Conservation (phyloP, 1,140 invertebrate genomes). For the Hestina assimilis region DNA sequence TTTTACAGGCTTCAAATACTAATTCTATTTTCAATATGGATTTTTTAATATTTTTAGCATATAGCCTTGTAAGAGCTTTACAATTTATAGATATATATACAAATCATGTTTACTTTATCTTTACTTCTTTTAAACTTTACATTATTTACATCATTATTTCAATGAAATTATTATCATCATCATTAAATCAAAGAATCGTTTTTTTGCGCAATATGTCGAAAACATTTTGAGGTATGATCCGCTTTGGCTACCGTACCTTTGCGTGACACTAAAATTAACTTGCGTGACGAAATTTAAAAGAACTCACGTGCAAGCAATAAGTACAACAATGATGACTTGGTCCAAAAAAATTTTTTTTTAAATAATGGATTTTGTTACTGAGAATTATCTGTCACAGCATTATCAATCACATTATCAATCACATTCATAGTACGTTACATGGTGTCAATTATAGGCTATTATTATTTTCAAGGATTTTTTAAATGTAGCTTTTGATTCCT, state of each 20-base stretch:
- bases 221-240: not conserved
- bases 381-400: too few species aligned
- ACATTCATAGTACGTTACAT: too few species aligned
- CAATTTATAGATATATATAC: too few species aligned
- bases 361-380: constrained; percentile 5
- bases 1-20: not conserved
- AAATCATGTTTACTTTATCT: too few species aligned
- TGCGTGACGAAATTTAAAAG: constrained; percentile 11
- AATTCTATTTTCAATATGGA: not conserved
- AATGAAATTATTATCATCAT: not conserved
- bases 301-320: constrained; percentile 6
- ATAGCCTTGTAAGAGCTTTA: too few species aligned
- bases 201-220: not conserved
- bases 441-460: too few species aligned
- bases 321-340: not conserved
- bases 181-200: not conserved
- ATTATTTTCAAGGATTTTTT: too few species aligned
- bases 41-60: not conserved
- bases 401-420: too few species aligned
- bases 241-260: not conserved
- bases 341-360: not conserved
- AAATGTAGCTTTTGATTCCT: too few species aligned
- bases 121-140: too few species aligned
- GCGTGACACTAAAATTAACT: constrained; percentile 15
- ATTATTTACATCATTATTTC: too few species aligned